Conservation (phyloP, 2,113 vertebrate genomes). For the Macaca fascicularis region T2T-MFA8v1.1 NC_088387.1:11629001-11629500, state of each 20-base stretch:
- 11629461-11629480: not conserved
- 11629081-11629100: not conserved
- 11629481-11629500: not conserved
- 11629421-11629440: not conserved
- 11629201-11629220: not conserved
- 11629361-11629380: not conserved
- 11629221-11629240: not conserved
- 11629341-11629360: not conserved
- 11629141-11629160: too few relatives aligned
- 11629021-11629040: not conserved
- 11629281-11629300: too few relatives aligned
- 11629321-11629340: not conserved
- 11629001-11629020: not conserved
- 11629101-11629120: not conserved
- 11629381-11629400: not conserved
- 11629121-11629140: not conserved
- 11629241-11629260: fast-evolving
- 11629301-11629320: fast-evolving
- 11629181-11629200: not conserved
- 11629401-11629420: not conserved
- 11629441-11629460: not conserved
- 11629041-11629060: not conserved
- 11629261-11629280: not conserved
- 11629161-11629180: not conserved
- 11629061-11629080: not conserved